These are phyloP conservation scores for Chrysaora quinquecirrha DNA, from an alignment of 30 jellyfish, hydroid and myxozoan species.

Conservation along the genomic window DNA sequence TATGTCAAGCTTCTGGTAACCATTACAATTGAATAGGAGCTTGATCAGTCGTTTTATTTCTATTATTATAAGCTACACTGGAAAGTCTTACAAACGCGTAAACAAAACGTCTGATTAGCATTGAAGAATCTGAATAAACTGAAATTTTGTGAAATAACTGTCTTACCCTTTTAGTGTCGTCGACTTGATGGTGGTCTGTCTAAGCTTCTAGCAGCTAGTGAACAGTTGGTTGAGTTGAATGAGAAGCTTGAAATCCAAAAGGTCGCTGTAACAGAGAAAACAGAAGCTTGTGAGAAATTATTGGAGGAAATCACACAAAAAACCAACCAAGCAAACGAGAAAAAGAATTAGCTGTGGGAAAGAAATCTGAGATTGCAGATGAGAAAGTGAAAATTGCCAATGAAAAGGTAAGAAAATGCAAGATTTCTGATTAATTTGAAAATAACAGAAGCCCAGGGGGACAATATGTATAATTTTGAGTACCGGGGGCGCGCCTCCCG, in stretches of 20 bases:
- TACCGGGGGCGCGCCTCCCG: too few relatives aligned
- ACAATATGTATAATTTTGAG: too few relatives aligned
- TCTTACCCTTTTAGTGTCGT: constrained; percentile 90
- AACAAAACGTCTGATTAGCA: too few relatives aligned
- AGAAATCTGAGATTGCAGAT: constrained; percentile 87
- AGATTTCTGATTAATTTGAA: too few relatives aligned
- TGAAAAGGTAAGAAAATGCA: constrained; percentile 91
- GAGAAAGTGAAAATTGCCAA: constrained; percentile 81
- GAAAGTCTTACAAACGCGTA: too few relatives aligned
- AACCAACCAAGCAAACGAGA: constrained; percentile 86
- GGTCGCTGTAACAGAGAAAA: constrained; percentile 98
- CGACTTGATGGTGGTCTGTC: constrained; percentile 97
- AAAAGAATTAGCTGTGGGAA: constrained; percentile 90
- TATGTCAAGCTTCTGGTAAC: too few relatives aligned
- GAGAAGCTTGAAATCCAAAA: constrained; percentile 88
- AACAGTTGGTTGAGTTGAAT: constrained; percentile 88
- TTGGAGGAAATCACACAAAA: constrained; percentile 87
- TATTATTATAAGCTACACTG: too few relatives aligned
- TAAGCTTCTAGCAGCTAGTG: constrained; percentile 92
- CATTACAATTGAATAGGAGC: too few relatives aligned
- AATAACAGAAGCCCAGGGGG: too few relatives aligned
- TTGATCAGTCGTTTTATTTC: too few relatives aligned
- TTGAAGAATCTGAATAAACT: too few relatives aligned
- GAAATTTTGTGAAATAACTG: too few relatives aligned
- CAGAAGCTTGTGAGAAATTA: constrained; percentile 92